A percentile compares a stretch with the other conserved stretches of the same genome.
phyloP scores from a whole-genome alignment of 2,888 invertebrate species.

The Diarsia mendica region DNA sequence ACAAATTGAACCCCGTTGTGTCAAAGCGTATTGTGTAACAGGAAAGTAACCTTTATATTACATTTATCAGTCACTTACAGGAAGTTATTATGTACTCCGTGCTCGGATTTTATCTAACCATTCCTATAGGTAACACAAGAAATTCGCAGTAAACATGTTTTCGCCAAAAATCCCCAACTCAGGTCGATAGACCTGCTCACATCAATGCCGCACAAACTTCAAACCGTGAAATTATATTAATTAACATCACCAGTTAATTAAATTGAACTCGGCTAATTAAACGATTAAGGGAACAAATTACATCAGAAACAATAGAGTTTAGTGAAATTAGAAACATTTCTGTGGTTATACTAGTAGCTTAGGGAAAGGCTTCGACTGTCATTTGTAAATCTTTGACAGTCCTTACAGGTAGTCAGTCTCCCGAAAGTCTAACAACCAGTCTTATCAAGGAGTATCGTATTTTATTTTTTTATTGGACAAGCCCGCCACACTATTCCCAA shows the following conservation, averaged over 20 bases:
- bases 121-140: neutral
- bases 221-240: slow-evolving; percentile 13
- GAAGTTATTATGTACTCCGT: neutral
- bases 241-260: slow-evolving; percentile 23
- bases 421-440: too few species aligned
- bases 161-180: neutral
- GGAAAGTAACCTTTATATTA: neutral
- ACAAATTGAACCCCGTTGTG: neutral
- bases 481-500: too few species aligned
- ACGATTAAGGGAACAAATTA: slow-evolving; percentile 28
- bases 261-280: slow-evolving; percentile 27
- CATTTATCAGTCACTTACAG: neutral
- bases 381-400: too few species aligned
- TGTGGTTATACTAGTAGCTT: neutral
- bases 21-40: neutral
- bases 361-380: too few species aligned
- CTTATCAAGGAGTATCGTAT: too few species aligned
- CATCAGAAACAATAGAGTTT: slow-evolving; percentile 14
- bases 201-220: neutral
- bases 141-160: neutral
- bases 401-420: too few species aligned
- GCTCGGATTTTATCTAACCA: neutral
- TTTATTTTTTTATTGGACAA: too few species aligned
- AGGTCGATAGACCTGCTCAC: neutral
- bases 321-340: slow-evolving; percentile 10